These are phyloP conservation scores for Anoplopoma fimbria DNA, from an alignment of 2,113 vertebrate species.

Conservation along the genomic window DNA sequence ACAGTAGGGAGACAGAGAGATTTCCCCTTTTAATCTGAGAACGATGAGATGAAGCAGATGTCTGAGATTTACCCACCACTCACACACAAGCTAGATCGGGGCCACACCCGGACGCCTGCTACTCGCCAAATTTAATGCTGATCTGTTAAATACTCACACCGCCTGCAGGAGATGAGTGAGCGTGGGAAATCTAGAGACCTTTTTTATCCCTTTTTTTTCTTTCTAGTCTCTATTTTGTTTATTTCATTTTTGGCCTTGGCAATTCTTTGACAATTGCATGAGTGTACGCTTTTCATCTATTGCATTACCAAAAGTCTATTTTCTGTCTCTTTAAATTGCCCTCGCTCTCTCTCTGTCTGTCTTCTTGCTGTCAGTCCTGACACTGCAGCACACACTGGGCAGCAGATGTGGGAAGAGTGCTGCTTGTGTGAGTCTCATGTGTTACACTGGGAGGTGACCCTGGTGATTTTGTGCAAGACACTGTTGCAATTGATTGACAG, in stretches of 20 bases:
- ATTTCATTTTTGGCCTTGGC: not conserved
- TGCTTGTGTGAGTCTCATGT: constrained; percentile 55
- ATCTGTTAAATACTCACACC: constrained; percentile 24
- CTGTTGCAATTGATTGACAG: constrained; percentile 64
- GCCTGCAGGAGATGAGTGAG: constrained; percentile 16
- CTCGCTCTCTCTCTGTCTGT: constrained; percentile 3
- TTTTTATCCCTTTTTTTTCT: constrained; percentile 13
- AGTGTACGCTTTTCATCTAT: not conserved
- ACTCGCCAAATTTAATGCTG: constrained; percentile 36
- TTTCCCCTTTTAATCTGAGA: constrained; percentile 65
- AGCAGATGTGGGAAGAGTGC: constrained; percentile 49
- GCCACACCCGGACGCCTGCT: constrained; percentile 24
- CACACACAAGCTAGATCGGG: constrained; percentile 15
- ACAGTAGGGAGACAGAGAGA: constrained; percentile 51
- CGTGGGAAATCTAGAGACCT: constrained; percentile 3
- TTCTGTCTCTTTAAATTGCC: constrained; percentile 8
- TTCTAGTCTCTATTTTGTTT: not conserved
- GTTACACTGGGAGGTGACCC: constrained; percentile 69
- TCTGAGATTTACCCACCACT: constrained; percentile 56
- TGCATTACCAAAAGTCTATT: not conserved
- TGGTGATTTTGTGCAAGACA: constrained; percentile 57
- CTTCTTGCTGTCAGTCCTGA: constrained; percentile 16
- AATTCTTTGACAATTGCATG: not conserved
- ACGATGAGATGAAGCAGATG: constrained; percentile 70
- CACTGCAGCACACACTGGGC: constrained; percentile 32